These are phyloP conservation scores for Meloidogyne hapla DNA, from an alignment of 1,140 invertebrate genomes.

Conservation along the genomic window DNA sequence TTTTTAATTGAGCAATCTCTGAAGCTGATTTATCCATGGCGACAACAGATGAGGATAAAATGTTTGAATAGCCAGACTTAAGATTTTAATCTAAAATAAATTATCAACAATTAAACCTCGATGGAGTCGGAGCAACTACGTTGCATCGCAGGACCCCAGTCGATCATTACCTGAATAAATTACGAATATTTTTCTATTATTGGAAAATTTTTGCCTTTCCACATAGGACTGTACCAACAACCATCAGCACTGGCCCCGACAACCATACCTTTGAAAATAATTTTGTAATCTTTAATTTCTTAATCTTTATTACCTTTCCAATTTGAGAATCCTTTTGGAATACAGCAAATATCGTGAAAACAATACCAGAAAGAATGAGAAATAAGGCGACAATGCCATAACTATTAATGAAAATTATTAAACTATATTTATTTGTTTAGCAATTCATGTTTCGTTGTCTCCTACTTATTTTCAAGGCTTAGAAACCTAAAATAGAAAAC, in stretches of 20 bases:
- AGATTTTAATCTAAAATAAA: not conserved
- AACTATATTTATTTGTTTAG: no score
- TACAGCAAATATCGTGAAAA: slow-evolving; percentile 63
- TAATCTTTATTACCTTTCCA: slow-evolving; percentile 46
- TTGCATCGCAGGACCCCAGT: slow-evolving; percentile 63
- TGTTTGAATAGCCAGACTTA: not conserved
- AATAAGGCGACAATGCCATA: slow-evolving; percentile 59
- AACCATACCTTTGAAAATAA: slow-evolving; percentile 56
- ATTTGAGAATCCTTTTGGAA: slow-evolving; percentile 54
- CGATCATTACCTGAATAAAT: slow-evolving; percentile 56
- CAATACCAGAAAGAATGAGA: slow-evolving; percentile 59
- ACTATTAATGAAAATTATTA: slow-evolving; percentile 56
- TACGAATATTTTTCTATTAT: not conserved
- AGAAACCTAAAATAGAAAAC: no score
- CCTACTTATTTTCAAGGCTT: no score
- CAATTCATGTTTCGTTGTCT: no score
- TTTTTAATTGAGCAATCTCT: not conserved
- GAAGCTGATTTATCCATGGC: not conserved
- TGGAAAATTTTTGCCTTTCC: slow-evolving; percentile 35
- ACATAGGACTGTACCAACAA: slow-evolving; percentile 53
- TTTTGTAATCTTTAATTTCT: not conserved
- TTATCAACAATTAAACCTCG: slow-evolving; percentile 38
- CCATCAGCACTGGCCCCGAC: slow-evolving; percentile 62
- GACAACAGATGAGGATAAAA: not conserved
- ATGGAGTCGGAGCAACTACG: slow-evolving; percentile 55